A percentile compares a stretch with the other conserved stretches of the same genome.
phyloP scores from a whole-genome alignment of 2,113 vertebrate genomes.

The Macaca nemestrina region DNA sequence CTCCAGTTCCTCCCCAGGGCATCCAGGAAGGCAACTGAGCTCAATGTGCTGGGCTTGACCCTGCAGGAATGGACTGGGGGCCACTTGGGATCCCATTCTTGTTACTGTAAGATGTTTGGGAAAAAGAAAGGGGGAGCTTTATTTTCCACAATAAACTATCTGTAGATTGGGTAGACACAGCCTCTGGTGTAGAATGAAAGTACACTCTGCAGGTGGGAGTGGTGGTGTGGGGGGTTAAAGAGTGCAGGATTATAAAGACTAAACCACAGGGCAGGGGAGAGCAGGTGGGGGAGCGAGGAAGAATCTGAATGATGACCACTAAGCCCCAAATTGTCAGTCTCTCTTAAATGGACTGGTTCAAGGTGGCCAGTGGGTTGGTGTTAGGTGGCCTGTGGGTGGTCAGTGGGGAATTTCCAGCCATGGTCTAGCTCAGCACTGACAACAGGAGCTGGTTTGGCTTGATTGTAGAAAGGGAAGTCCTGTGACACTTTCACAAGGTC shows the following conservation, averaged over 20 bases:
- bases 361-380: background rate
- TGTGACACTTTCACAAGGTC: background rate
- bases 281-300: background rate
- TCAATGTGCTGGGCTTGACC: background rate
- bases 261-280: background rate
- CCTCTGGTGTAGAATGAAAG: background rate
- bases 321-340: background rate
- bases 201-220: background rate
- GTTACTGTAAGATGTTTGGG: background rate
- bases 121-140: background rate
- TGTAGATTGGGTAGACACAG: background rate
- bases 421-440: background rate
- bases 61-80: no score
- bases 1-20: background rate
- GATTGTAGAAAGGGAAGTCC: background rate
- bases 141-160: background rate
- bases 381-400: background rate
- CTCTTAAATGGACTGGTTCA: background rate
- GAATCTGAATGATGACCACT: background rate
- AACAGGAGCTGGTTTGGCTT: background rate
- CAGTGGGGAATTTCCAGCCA: background rate
- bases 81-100: background rate
- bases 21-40: background rate
- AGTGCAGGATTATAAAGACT: background rate
- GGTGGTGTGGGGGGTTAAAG: rapidly evolving